Conservation (phyloP, 2,113 vertebrate species). For the Trachemys scripta region DNA sequence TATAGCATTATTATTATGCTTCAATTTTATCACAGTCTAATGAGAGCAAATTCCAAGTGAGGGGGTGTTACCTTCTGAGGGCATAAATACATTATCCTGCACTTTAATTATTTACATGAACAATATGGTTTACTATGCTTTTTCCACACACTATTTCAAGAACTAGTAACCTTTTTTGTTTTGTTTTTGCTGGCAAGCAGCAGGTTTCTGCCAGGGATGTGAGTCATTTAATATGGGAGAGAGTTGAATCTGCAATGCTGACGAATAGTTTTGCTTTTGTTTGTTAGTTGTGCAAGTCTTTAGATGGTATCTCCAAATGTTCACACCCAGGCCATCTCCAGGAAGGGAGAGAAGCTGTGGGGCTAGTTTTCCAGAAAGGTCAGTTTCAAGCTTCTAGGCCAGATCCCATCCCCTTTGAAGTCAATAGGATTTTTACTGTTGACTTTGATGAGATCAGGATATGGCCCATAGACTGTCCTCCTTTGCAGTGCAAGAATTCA, state of each 20-base stretch:
- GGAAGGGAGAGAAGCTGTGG: background rate
- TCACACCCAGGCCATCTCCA: background rate
- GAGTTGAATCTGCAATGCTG: background rate
- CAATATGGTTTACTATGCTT: background rate
- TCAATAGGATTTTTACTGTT: background rate
- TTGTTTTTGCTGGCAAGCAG: rapidly evolving
- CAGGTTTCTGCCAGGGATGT: background rate
- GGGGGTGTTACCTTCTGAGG: background rate
- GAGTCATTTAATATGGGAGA: background rate
- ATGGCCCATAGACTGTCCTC: background rate
- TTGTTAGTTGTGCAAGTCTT: background rate
- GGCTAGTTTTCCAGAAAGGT: background rate
- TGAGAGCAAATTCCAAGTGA: background rate
- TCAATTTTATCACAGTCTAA: background rate
- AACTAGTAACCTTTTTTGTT: background rate
- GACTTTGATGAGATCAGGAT: background rate
- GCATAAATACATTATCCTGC: background rate
- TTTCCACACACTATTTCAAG: background rate
- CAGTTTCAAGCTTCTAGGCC: background rate
- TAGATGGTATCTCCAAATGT: background rate
- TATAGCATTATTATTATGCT: background rate
- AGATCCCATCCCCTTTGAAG: background rate
- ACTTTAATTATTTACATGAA: background rate
- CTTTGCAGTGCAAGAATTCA: background rate
- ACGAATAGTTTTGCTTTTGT: background rate